Evolutionary conservation across 2,113 vertebrate species (phyloP).

Genomic region (Rhineura floridana): DNA sequence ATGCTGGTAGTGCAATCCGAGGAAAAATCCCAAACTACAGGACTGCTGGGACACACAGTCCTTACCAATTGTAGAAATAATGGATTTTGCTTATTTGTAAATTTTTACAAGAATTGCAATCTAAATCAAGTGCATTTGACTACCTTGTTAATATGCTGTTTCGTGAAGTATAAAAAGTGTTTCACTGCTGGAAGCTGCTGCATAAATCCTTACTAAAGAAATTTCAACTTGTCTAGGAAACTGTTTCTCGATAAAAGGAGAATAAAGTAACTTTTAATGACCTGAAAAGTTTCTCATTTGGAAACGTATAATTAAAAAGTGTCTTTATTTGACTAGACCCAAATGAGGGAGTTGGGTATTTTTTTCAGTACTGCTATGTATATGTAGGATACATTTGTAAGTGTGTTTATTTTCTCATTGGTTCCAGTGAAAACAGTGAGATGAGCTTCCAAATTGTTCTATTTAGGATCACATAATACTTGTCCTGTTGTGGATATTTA

Average conservation of each 20-base stretch:
- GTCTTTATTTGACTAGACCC: neutral
- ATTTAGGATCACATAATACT: neutral
- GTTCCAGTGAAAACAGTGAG: neutral
- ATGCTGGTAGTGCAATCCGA: rapidly evolving
- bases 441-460: neutral
- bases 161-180: neutral
- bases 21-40: rapidly evolving
- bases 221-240: neutral
- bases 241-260: too few relatives aligned
- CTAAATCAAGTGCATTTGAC: neutral
- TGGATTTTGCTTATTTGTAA: neutral
- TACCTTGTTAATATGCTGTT: neutral
- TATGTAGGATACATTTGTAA: neutral
- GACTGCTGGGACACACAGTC: rapidly evolving
- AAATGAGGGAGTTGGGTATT: neutral
- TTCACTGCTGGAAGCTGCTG: rapidly evolving
- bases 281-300: neutral
- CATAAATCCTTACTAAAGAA: neutral
- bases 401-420: neutral
- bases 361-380: too few relatives aligned
- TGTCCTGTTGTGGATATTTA: neutral
- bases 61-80: neutral
- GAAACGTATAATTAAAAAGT: neutral
- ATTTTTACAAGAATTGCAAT: neutral
- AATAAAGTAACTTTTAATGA: neutral